These are phyloP conservation scores for Bergia puertoricense DNA, from an alignment of 92 coral and sea anemone species.

Conservation along the genomic window DNA sequence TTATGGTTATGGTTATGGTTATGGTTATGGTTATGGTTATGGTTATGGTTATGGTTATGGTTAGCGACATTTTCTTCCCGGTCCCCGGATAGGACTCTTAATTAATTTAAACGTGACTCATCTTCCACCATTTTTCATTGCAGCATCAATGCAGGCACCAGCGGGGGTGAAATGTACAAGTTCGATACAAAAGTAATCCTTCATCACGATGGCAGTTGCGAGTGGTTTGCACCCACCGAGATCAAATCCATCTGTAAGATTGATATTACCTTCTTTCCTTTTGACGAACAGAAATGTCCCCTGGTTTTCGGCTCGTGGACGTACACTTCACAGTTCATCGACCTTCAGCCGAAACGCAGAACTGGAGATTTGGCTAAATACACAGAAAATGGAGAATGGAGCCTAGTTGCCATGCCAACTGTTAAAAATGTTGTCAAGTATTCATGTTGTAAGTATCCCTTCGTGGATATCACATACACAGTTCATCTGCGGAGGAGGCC, in stretches of 20 bases:
- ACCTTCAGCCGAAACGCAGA: constrained; percentile 57
- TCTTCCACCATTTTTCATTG: not conserved
- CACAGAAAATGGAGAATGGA: constrained; percentile 93
- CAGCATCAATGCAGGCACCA: constrained; percentile 76
- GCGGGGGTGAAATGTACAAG: constrained; percentile 90
- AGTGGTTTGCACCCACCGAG: constrained; percentile 92
- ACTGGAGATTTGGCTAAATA: constrained; percentile 83
- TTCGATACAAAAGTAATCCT: constrained; percentile 82
- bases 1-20: too few relatives aligned
- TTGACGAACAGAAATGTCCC: constrained; percentile 81
- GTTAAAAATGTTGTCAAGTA: constrained; percentile 65
- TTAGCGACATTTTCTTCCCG: too few relatives aligned
- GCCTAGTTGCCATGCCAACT: constrained; percentile 64
- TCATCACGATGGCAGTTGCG: constrained; percentile 67
- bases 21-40: too few relatives aligned
- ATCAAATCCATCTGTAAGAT: constrained; percentile 92
- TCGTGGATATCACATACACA: constrained; percentile 78
- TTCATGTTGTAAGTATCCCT: constrained; percentile 78
- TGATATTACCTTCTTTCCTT: constrained; percentile 92
- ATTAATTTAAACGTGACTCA: not conserved
- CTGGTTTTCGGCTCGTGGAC: constrained; percentile 94
- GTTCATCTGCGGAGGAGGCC: constrained; percentile 79
- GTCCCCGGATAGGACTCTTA: too few relatives aligned
- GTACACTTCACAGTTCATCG: constrained; percentile 67
- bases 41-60: too few relatives aligned